Conservation (phyloP, 2,888 invertebrate species). For the Thereva unica region DNA sequence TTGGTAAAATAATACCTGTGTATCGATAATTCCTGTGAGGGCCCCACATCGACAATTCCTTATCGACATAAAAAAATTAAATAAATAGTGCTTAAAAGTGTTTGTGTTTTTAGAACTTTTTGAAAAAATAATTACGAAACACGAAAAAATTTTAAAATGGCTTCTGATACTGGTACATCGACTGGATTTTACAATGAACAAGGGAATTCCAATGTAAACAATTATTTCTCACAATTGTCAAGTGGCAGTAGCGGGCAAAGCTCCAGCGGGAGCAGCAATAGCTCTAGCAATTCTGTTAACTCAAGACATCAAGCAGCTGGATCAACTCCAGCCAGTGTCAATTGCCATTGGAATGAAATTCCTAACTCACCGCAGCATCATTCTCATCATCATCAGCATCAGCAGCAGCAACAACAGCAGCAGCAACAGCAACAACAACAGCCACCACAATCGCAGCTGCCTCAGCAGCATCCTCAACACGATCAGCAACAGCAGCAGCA, state of each 20-base stretch:
- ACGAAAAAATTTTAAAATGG: conserved; percentile 42
- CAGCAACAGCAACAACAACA: conserved; percentile 46
- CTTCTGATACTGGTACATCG: conserved; percentile 48
- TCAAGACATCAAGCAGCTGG: conserved; percentile 40
- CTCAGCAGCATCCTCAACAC: conserved; percentile 46
- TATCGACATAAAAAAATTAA: no score
- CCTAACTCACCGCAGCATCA: not conserved
- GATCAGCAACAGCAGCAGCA: conserved; percentile 47
- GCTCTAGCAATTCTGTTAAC: conserved; percentile 32
- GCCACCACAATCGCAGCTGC: conserved; percentile 49
- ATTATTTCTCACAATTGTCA: conserved; percentile 50
- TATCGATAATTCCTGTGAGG: no score
- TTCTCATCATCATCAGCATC: conserved; percentile 24
- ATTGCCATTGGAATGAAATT: conserved; percentile 29
- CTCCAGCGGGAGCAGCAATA: conserved; percentile 40
- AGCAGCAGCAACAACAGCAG: conserved; percentile 45
- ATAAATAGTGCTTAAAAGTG: conserved; percentile 2
- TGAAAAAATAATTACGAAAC: conserved; percentile 41
- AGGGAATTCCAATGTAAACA: conserved; percentile 50
- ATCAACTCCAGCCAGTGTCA: conserved; percentile 20
- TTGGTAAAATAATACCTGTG: no score
- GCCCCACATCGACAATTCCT: no score
- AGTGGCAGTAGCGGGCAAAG: conserved; percentile 40
- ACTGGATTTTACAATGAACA: conserved; percentile 55
- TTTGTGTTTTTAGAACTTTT: not conserved